Conservation (phyloP, 2,113 vertebrate species). For the Okapia johnstoni region DNA sequence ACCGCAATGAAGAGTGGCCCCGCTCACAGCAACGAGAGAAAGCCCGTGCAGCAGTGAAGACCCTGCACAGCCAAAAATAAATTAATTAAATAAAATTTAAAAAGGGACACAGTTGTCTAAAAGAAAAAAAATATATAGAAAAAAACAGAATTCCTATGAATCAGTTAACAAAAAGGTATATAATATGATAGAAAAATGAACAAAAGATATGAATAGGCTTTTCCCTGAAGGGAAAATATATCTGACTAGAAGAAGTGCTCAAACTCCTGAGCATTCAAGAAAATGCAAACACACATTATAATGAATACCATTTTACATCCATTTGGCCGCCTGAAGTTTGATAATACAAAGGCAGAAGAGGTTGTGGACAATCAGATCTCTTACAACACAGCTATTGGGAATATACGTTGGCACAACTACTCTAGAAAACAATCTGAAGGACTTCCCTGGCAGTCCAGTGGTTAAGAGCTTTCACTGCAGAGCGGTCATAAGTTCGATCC, state of each 20-base stretch:
- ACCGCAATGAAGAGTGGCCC: fast-evolving
- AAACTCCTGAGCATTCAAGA: neutral
- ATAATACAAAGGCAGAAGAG: neutral
- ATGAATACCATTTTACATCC: neutral
- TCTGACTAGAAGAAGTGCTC: neutral
- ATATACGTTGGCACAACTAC: neutral
- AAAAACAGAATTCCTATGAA: neutral
- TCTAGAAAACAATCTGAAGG: neutral
- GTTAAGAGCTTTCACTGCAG: neutral
- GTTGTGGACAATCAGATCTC: neutral
- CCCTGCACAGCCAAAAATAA: neutral
- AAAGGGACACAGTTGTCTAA: neutral
- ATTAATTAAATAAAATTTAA: neutral
- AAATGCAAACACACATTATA: neutral
- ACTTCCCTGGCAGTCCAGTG: neutral
- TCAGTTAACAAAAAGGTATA: neutral
- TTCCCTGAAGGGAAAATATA: neutral
- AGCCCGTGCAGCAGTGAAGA: neutral
- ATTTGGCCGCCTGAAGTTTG: neutral
- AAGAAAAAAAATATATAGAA: neutral
- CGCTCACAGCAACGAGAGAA: neutral
- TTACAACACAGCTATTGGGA: neutral
- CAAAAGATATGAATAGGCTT: neutral
- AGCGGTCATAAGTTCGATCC: neutral
- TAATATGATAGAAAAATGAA: neutral